Evolutionary conservation across 2,888 invertebrate genomes (phyloP).

Genomic region (Pedicia rivosa): DNA sequence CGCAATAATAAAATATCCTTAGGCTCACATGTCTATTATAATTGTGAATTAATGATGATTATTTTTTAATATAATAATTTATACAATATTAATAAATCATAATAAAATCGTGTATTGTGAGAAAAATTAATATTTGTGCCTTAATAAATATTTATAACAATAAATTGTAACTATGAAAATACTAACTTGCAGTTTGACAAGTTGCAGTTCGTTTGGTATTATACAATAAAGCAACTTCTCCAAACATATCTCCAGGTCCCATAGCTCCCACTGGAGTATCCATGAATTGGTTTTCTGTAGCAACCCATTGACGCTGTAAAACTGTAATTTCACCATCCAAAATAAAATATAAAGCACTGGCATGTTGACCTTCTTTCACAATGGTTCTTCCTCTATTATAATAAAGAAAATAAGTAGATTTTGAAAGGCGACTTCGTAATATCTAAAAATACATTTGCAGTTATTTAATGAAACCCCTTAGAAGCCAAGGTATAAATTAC

Average conservation of each 20-base stretch:
- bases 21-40: no score
- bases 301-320: conserved; percentile 11
- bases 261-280: conserved; percentile 35
- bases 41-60: no score
- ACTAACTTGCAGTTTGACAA: conserved; percentile 36
- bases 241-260: conserved; percentile 45
- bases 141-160: no score
- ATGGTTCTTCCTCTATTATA: conserved; percentile 35
- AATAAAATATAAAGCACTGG: conserved; percentile 46
- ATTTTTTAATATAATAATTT: no score
- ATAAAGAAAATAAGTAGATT: neutral
- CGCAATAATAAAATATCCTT: no score
- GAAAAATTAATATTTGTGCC: no score
- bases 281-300: conserved; percentile 27
- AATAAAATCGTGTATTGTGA: no score
- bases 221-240: conserved; percentile 47
- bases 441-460: neutral
- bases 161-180: neutral
- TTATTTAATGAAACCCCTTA: neutral
- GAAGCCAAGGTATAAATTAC: conserved; percentile 27
- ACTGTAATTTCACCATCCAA: conserved; percentile 38
- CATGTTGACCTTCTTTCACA: conserved; percentile 41
- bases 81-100: no score
- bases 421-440: neutral
- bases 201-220: conserved; percentile 43